phyloP scores from a whole-genome alignment of 1,140 invertebrate genomes.

The Helicorthomorpha holstii region DNA sequence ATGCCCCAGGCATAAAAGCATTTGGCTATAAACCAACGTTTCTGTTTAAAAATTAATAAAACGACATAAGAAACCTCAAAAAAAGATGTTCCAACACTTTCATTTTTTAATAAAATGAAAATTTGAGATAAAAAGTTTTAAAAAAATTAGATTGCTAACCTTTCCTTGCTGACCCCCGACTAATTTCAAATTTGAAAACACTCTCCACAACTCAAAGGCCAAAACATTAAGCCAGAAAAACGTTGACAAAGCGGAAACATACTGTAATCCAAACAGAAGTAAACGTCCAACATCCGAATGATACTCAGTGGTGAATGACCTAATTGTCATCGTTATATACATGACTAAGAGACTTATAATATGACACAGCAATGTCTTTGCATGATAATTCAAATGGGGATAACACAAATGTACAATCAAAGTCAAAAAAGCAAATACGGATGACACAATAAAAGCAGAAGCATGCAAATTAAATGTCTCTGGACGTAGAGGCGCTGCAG shows the following conservation, averaged over 20 bases:
- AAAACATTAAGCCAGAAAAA: slow-evolving; percentile 33
- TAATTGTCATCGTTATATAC: not conserved
- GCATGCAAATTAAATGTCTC: not conserved
- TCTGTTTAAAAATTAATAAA: not conserved
- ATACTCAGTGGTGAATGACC: not conserved
- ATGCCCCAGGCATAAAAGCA: slow-evolving; percentile 22
- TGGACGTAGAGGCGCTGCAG: not conserved
- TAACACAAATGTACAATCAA: not conserved
- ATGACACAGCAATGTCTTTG: not conserved
- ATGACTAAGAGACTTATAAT: not conserved
- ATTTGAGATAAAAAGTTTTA: too few relatives aligned
- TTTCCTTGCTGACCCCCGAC: not conserved
- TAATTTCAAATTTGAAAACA: slow-evolving; percentile 8
- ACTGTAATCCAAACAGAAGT: not conserved
- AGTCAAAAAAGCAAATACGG: not conserved
- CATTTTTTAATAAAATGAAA: too few relatives aligned
- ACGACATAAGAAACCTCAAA: too few relatives aligned
- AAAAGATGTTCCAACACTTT: too few relatives aligned
- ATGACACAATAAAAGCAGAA: not conserved
- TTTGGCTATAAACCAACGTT: slow-evolving; percentile 7
- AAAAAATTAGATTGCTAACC: too few relatives aligned
- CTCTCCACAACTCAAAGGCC: slow-evolving; percentile 20
- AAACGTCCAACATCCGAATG: not conserved
- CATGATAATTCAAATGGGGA: not conserved
- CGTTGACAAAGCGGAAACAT: slow-evolving; percentile 20